Percentiles rank a stretch among this genome's conserved stretches.
Evolutionary conservation across 2,888 invertebrate species (phyloP).

Genomic region (Epistrophe eligans): DNA sequence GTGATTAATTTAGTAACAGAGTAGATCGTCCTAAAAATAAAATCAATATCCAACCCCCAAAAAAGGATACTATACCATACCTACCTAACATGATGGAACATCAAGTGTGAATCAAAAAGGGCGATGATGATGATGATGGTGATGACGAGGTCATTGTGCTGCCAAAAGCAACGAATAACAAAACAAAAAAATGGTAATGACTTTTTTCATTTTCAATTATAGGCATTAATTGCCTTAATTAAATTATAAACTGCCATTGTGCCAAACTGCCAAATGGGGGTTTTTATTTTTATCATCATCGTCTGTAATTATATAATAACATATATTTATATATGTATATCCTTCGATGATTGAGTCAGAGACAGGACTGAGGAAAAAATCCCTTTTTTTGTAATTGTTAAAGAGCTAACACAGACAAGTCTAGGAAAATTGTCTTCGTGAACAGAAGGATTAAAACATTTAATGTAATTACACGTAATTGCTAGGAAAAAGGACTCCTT

Average conservation of each 20-base stretch:
- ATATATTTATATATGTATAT: not conserved
- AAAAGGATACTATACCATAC: not conserved
- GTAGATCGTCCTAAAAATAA: conserved; percentile 20
- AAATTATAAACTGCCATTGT: conserved; percentile 62
- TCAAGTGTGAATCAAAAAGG: conserved; percentile 27
- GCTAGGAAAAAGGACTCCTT: conserved; percentile 28
- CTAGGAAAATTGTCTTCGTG: conserved; percentile 27
- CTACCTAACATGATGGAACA: not conserved
- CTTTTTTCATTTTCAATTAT: conserved; percentile 71
- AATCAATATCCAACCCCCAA: conserved; percentile 49
- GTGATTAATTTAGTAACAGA: conserved; percentile 69
- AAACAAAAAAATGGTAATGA: conserved; percentile 35
- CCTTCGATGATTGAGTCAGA: not conserved
- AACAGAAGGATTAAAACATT: conserved; percentile 47
- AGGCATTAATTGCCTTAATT: conserved; percentile 69
- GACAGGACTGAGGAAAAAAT: conserved; percentile 34
- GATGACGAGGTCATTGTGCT: conserved; percentile 29
- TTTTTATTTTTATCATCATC: conserved; percentile 9
- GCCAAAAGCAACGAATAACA: not conserved
- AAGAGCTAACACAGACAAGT: conserved; percentile 57
- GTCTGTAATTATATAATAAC: not conserved
- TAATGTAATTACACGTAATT: conserved; percentile 63
- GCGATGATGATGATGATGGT: conserved; percentile 7
- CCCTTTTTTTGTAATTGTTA: not conserved
- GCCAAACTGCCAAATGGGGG: conserved; percentile 22